Evolutionary conservation across 1,140 invertebrate species (phyloP).

Genomic region (Pomacea maculata): DNA sequence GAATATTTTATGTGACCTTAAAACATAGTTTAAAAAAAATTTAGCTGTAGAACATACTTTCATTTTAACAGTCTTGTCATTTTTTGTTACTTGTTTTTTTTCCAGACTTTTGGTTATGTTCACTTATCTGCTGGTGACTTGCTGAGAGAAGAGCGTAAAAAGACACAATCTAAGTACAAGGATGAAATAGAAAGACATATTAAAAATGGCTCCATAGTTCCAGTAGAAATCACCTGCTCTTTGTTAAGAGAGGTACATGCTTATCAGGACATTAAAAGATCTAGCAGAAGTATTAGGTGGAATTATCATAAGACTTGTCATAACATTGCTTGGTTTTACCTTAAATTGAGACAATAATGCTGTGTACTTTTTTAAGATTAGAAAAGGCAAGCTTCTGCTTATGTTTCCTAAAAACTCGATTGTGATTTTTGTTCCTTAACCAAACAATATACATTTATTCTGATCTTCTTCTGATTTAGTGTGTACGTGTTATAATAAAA

Average conservation of each 20-base stretch:
- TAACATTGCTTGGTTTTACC: no score
- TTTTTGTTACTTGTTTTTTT: slow-evolving; percentile 31
- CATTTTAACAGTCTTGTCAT: background rate
- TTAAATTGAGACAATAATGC: no score
- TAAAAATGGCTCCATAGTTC: slow-evolving; percentile 94
- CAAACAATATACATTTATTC: no score
- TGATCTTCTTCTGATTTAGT: background rate
- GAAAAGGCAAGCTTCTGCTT: no score
- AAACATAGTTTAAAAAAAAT: background rate
- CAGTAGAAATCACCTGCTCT: slow-evolving; percentile 97
- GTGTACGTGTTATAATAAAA: background rate
- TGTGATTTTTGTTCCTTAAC: no score
- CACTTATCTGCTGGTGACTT: slow-evolving; percentile 99
- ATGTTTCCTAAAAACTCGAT: background rate
- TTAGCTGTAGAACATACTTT: background rate
- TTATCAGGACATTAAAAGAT: background rate
- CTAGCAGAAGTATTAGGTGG: background rate
- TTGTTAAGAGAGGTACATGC: slow-evolving; percentile 79
- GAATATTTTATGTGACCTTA: background rate
- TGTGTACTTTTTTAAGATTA: no score
- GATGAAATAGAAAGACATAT: slow-evolving; percentile 95
- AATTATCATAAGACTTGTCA: no score
- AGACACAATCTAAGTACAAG: slow-evolving; percentile 86
- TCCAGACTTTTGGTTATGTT: slow-evolving; percentile 84
- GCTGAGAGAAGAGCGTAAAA: slow-evolving; percentile 86